Conservation (phyloP, 2,113 vertebrate genomes). For the Merops nubicus region DNA sequence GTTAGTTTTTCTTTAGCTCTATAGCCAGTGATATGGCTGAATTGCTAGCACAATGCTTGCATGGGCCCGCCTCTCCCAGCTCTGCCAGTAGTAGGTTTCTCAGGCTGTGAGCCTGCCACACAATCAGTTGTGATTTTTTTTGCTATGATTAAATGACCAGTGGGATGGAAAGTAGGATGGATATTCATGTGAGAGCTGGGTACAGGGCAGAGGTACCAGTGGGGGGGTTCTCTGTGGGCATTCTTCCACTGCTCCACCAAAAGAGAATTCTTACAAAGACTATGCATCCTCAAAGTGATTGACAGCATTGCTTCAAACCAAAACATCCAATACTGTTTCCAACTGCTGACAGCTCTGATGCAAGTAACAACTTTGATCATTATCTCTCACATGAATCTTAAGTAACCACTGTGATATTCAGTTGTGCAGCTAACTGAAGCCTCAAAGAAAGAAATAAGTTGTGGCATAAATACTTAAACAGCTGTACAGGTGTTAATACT, state of each 20-base stretch:
- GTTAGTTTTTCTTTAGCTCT: neutral
- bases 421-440: neutral
- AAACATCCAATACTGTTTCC: neutral
- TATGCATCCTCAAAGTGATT: fast-evolving
- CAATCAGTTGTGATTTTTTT: neutral
- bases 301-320: neutral
- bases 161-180: neutral
- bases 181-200: neutral
- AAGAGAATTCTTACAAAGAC: neutral
- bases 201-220: fast-evolving
- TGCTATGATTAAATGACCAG: neutral
- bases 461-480: neutral
- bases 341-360: neutral
- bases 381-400: neutral
- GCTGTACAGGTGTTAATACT: neutral
- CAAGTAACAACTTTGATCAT: fast-evolving
- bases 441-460: neutral
- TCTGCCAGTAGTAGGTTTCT: neutral
- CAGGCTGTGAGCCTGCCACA: neutral
- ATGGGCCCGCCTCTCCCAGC: neutral
- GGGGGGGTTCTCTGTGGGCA: fast-evolving
- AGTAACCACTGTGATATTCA: neutral
- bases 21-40: neutral
- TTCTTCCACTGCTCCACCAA: neutral
- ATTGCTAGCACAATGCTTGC: neutral